phyloP scores from a whole-genome alignment of 2,113 vertebrate genomes.

The Galbula dea region DNA sequence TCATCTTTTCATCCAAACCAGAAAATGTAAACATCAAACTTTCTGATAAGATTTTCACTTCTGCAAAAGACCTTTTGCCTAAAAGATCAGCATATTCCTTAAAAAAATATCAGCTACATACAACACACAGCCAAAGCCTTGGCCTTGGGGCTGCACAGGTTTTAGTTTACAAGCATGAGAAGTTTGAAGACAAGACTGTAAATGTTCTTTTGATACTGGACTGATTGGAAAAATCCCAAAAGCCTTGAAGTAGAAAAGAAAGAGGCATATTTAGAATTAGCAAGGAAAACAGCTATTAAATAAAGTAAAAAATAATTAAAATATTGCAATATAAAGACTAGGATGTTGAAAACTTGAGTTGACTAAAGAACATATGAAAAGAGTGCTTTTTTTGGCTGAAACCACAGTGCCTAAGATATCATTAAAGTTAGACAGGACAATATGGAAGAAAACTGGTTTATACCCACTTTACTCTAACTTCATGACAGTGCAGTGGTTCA shows the following conservation, averaged over 20 bases:
- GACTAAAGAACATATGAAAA: neutral
- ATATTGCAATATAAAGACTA: neutral
- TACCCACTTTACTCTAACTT: neutral
- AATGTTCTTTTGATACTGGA: conserved; percentile 24
- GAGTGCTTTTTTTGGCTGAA: neutral
- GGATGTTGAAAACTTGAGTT: neutral
- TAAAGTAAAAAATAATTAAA: conserved; percentile 39
- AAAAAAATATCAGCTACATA: neutral
- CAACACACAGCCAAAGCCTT: neutral
- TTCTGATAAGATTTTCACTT: neutral
- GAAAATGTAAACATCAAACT: neutral
- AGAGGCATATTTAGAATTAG: conserved; percentile 22
- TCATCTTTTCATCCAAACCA: neutral
- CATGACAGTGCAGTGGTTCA: neutral
- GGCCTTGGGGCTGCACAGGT: conserved; percentile 8
- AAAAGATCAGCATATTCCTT: neutral
- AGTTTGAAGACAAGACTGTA: conserved; percentile 1
- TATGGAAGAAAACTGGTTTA: neutral
- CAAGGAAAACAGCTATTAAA: conserved; percentile 41
- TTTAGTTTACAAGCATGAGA: conserved; percentile 20
- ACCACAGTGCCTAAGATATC: neutral
- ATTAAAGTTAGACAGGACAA: neutral
- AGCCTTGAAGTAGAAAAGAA: conserved; percentile 3
- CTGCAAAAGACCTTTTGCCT: neutral
- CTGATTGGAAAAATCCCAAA: conserved; percentile 22